Conservation (phyloP, 2,797 vertebrate genomes). For the Karalla daura region DNA sequence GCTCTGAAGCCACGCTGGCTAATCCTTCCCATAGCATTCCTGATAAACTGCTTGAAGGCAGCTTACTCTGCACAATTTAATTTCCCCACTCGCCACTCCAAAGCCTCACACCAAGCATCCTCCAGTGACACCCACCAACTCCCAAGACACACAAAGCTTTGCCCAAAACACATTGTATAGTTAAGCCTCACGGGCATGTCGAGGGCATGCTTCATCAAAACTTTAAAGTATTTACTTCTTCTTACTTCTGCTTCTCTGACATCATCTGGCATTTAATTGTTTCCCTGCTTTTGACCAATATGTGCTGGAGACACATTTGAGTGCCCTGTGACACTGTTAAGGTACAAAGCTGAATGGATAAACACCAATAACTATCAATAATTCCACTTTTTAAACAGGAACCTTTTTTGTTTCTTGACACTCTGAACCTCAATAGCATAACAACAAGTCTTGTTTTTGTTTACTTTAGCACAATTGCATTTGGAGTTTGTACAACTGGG, state of each 20-base stretch:
- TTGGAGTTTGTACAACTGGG: no score
- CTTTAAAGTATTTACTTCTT: neutral
- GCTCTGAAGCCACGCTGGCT: conserved; percentile 29
- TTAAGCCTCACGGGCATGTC: neutral
- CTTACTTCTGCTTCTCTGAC: neutral
- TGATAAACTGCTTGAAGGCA: conserved; percentile 56
- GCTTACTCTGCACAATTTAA: conserved; percentile 62
- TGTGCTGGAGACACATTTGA: no score
- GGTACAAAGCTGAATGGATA: no score
- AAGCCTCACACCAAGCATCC: conserved; percentile 28
- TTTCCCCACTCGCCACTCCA: conserved; percentile 46
- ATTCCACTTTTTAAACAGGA: no score
- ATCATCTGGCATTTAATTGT: neutral
- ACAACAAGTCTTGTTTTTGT: no score
- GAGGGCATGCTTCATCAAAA: neutral
- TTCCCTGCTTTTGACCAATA: no score
- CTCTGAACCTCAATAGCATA: no score
- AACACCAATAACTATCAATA: no score
- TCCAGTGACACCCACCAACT: conserved; percentile 19
- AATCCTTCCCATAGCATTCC: conserved; percentile 57
- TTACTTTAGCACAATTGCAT: no score
- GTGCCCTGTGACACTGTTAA: no score
- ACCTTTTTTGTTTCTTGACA: no score
- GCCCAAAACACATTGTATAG: neutral
- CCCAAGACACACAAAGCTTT: neutral